Evolutionary conservation across 2,888 invertebrate species (phyloP).

Genomic region (Dasypogon diadema): DNA sequence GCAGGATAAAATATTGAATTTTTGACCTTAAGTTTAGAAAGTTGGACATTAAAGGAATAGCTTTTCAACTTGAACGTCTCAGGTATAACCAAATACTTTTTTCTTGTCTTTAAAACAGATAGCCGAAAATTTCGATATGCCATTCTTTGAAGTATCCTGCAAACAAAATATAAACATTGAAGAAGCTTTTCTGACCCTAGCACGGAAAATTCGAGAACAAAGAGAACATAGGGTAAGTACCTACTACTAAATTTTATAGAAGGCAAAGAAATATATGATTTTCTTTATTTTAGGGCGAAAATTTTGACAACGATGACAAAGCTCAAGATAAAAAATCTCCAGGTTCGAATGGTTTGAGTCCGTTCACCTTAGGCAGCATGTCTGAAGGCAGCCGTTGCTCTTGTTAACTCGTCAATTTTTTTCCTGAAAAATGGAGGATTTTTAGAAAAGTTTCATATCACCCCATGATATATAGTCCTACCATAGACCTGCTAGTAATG

Average conservation of each 20-base stretch:
- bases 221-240: conserved; percentile 77
- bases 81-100: too few species aligned
- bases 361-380: conserved; percentile 67
- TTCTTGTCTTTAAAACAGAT: too few species aligned
- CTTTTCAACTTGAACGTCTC: too few species aligned
- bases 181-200: conserved; percentile 83
- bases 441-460: conserved; percentile 50
- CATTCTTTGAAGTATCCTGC: conserved; percentile 90
- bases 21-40: too few species aligned
- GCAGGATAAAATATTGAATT: too few species aligned
- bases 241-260: not conserved
- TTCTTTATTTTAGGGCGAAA: conserved; percentile 65
- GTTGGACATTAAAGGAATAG: too few species aligned
- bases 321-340: conserved; percentile 67
- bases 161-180: conserved; percentile 89
- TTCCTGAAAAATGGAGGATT: not conserved
- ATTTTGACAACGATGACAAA: conserved; percentile 69
- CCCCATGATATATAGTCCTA: conserved; percentile 34
- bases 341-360: conserved; percentile 65
- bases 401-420: conserved; percentile 62
- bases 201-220: conserved; percentile 85
- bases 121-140: conserved; percentile 89
- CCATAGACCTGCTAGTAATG: conserved; percentile 39
- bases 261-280: not conserved
- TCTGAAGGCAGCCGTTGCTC: conserved; percentile 68